A percentile compares a stretch with the other conserved stretches of the same genome.
Evolutionary conservation across 2,888 invertebrate genomes (phyloP).

Genomic region (Criorhina ranunculi): DNA sequence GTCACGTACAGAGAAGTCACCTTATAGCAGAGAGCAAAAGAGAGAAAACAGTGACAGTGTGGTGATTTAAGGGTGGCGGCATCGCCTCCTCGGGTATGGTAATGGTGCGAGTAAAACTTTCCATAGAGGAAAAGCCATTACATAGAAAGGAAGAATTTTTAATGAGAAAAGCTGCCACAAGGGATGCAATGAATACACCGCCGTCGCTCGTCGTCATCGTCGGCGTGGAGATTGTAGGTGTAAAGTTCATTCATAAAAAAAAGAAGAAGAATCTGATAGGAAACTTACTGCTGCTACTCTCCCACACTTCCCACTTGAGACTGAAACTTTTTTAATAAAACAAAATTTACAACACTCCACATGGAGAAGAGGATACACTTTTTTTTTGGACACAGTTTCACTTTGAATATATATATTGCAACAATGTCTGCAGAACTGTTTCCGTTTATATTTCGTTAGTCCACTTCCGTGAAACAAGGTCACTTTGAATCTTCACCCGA

Average conservation of each 20-base stretch:
- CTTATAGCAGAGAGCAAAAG: constrained; percentile 46
- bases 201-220: constrained; percentile 6
- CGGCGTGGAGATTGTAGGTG: constrained; percentile 63
- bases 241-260: constrained; percentile 73
- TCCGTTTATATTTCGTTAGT: constrained; percentile 15
- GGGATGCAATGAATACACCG: constrained; percentile 58
- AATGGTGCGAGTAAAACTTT: constrained; percentile 35
- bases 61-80: constrained; percentile 37
- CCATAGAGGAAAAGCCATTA: neutral
- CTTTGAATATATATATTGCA: constrained; percentile 51
- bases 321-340: constrained; percentile 69
- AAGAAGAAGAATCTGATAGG: constrained; percentile 34
- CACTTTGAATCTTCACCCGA: constrained; percentile 39
- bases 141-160: constrained; percentile 5
- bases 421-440: constrained; percentile 55
- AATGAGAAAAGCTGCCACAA: constrained; percentile 63
- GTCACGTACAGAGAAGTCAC: constrained; percentile 68
- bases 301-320: constrained; percentile 34
- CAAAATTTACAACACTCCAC: constrained; percentile 43
- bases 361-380: constrained; percentile 40
- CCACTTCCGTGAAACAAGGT: constrained; percentile 44
- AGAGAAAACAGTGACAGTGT: constrained; percentile 20
- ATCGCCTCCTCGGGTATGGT: neutral
- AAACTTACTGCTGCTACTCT: constrained; percentile 53
- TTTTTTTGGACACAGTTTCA: constrained; percentile 36